A percentile compares a stretch with the other conserved stretches of the same genome.
Conservation (phyloP, 1,140 invertebrate genomes). For the Melitaea cinxia region DNA sequence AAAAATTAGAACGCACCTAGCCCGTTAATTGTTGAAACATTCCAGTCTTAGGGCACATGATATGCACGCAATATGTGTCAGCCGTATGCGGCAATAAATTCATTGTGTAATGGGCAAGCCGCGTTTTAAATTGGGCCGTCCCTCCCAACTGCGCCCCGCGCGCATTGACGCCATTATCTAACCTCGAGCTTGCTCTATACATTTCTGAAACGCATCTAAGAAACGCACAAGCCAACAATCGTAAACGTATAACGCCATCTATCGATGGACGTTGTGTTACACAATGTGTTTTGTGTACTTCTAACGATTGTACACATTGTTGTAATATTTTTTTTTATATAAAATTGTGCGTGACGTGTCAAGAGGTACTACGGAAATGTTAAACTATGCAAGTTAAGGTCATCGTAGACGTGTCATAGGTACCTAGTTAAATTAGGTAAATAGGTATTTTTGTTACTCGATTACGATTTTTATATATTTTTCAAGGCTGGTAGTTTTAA, state of each 20-base stretch:
- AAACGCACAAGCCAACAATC: constrained; percentile 33
- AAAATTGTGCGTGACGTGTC: constrained; percentile 55
- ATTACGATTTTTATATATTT: neutral
- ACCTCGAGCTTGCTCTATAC: constrained; percentile 55
- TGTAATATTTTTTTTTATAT: constrained; percentile 31
- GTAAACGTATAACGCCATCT: constrained; percentile 46
- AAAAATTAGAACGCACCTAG: constrained; percentile 31
- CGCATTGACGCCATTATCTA: constrained; percentile 66
- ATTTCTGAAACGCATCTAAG: constrained; percentile 58
- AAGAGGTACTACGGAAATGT: constrained; percentile 59
- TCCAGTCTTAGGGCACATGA: constrained; percentile 53
- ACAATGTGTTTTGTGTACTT: no score
- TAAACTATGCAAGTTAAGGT: constrained; percentile 63
- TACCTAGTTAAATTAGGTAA: constrained; percentile 9
- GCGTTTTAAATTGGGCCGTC: constrained; percentile 74
- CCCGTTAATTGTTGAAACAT: constrained; percentile 62
- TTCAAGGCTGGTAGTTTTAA: constrained; percentile 7
- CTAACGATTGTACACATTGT: no score
- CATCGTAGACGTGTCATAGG: constrained; percentile 42
- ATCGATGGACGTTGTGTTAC: constrained; percentile 17
- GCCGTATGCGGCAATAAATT: constrained; percentile 75
- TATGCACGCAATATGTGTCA: constrained; percentile 75
- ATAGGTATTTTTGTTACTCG: constrained; percentile 9
- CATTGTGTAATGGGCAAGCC: constrained; percentile 74
- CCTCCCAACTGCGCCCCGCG: constrained; percentile 74